Evolutionary conservation across 92 coral and sea anemone genomes (phyloP).

Genomic region (Zoanthus sansibaricus): DNA sequence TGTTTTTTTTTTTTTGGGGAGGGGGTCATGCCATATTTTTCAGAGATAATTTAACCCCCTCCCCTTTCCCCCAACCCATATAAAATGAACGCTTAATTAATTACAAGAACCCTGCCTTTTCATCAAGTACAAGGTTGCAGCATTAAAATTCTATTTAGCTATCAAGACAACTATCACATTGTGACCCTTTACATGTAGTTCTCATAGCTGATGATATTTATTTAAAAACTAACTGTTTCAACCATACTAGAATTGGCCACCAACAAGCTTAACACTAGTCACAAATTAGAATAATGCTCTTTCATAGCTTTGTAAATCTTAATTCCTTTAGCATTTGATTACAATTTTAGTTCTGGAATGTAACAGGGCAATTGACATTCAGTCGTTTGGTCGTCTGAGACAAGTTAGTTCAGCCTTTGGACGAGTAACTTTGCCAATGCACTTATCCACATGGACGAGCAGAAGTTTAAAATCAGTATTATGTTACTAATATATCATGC

Average conservation of each 20-base stretch:
- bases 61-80: no score
- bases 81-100: no score
- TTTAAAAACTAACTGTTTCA: slow-evolving; percentile 43
- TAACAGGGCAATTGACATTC: background rate
- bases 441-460: no score
- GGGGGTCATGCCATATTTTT: no score
- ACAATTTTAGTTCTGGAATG: background rate
- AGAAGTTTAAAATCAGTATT: no score
- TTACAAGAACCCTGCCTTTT: no score
- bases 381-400: background rate
- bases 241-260: slow-evolving; percentile 33
- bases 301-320: slow-evolving; percentile 43
- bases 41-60: no score
- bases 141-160: slow-evolving; percentile 28
- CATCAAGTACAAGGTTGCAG: background rate
- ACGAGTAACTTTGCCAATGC: no score
- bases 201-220: slow-evolving; percentile 24
- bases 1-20: no score
- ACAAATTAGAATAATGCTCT: slow-evolving; percentile 37
- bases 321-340: slow-evolving; percentile 23
- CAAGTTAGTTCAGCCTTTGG: no score
- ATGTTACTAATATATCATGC: no score
- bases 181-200: slow-evolving; percentile 23
- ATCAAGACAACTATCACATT: slow-evolving; percentile 29
- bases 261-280: background rate